A percentile compares a stretch with the other conserved stretches of the same genome.
These are phyloP conservation scores for Phylloscopus collybita DNA, from an alignment of 2,797 vertebrate species.

Conservation along the genomic window DNA sequence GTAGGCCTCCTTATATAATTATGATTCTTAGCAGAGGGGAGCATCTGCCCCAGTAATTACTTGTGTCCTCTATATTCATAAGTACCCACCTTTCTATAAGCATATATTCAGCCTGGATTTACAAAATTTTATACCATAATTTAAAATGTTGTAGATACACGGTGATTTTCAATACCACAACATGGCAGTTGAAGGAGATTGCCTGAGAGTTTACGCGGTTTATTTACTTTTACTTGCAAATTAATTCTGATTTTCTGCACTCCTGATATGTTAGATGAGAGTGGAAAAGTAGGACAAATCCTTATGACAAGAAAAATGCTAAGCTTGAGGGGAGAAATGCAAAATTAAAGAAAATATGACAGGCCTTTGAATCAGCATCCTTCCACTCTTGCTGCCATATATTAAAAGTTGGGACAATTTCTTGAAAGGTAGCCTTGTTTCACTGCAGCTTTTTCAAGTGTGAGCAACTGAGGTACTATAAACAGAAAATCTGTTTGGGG, in stretches of 20 bases:
- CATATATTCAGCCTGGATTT: not conserved
- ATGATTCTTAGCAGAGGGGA: not conserved
- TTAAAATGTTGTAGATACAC: not conserved
- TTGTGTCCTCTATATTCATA: not conserved
- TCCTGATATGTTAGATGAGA: not conserved
- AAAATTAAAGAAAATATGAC: not conserved
- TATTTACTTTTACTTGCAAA: slow-evolving; percentile 31
- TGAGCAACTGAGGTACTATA: not conserved
- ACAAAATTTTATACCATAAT: not conserved
- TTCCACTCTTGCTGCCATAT: not conserved
- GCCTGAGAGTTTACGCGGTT: not conserved
- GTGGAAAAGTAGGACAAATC: not conserved
- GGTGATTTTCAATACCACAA: not conserved
- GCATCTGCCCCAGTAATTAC: not conserved
- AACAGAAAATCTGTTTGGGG: not conserved
- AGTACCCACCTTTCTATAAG: not conserved
- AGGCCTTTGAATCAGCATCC: not conserved
- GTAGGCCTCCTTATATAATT: slow-evolving; percentile 28
- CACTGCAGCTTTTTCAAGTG: not conserved
- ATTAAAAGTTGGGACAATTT: not conserved
- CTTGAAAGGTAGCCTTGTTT: not conserved
- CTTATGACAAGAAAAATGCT: not conserved
- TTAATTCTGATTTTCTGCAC: not conserved
- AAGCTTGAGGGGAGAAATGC: not conserved
- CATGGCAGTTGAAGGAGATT: not conserved